Evolutionary conservation across 2,888 invertebrate species (phyloP).

Genomic region (Melieria crassipennis): DNA sequence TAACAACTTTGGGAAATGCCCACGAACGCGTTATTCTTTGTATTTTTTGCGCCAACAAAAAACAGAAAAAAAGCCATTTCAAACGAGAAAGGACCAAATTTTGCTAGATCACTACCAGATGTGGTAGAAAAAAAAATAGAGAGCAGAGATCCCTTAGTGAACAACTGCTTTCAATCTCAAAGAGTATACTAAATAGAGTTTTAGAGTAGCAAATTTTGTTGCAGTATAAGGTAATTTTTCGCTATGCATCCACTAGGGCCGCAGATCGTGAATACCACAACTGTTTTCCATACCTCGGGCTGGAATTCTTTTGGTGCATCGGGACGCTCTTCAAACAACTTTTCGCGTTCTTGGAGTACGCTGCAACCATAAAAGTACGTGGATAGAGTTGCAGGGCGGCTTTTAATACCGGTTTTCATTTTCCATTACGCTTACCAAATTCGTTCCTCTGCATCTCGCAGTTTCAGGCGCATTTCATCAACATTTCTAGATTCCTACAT

Average conservation of each 20-base stretch:
- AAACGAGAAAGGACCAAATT: neutral
- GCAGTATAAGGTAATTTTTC: too few species aligned
- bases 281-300: slow-evolving; percentile 37
- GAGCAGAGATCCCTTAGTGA: too few species aligned
- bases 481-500: slow-evolving; percentile 28
- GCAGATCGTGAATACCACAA: too few species aligned
- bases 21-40: too few species aligned
- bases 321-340: slow-evolving; percentile 1
- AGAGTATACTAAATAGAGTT: too few species aligned
- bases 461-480: slow-evolving; percentile 23
- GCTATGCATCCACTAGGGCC: too few species aligned
- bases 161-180: too few species aligned
- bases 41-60: too few species aligned
- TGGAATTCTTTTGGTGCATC: slow-evolving; percentile 32
- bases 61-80: neutral
- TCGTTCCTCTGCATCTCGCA: slow-evolving; percentile 30
- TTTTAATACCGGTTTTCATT: neutral
- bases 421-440: slow-evolving; percentile 30
- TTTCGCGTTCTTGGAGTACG: slow-evolving; percentile 35
- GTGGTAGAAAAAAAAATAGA: too few species aligned
- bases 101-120: neutral
- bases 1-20: neutral
- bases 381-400: too few species aligned
- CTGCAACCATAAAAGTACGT: slow-evolving; percentile 18
- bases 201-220: too few species aligned